Percentiles rank a stretch among this genome's conserved stretches.
Conservation (phyloP, 2,888 invertebrate genomes). For the Perithous albicinctus region DNA sequence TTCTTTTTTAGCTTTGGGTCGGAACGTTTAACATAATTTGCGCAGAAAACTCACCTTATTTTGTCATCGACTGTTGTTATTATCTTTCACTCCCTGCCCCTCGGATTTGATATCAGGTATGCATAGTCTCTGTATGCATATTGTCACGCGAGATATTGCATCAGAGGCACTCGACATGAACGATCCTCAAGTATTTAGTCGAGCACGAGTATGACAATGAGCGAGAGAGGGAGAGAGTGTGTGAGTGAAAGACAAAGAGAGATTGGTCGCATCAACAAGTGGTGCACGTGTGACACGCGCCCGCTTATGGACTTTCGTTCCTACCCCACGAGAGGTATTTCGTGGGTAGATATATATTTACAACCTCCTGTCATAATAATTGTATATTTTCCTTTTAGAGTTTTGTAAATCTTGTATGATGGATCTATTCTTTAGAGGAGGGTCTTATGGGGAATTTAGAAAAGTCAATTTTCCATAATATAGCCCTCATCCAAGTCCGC, state of each 20-base stretch:
- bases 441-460: no score
- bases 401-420: constrained; percentile 8
- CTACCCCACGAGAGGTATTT: constrained; percentile 49
- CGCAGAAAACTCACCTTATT: background rate
- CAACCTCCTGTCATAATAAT: background rate
- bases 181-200: constrained; percentile 43
- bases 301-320: constrained; percentile 59
- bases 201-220: constrained; percentile 25
- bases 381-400: no score
- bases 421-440: no score
- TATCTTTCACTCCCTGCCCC: no score
- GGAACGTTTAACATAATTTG: background rate
- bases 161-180: constrained; percentile 19
- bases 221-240: constrained; percentile 3
- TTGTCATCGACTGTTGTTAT: background rate
- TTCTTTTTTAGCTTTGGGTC: no score
- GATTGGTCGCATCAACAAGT: constrained; percentile 71
- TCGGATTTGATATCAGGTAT: background rate
- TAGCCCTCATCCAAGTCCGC: no score
- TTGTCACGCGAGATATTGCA: constrained; percentile 28
- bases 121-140: background rate
- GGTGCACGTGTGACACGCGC: constrained; percentile 67
- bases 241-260: constrained; percentile 44
- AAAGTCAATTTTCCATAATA: no score
- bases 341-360: constrained; percentile 26